Base-by-base conservation (phyloP, 1,140 invertebrate genomes). In the Plectus sambesii region DNA sequence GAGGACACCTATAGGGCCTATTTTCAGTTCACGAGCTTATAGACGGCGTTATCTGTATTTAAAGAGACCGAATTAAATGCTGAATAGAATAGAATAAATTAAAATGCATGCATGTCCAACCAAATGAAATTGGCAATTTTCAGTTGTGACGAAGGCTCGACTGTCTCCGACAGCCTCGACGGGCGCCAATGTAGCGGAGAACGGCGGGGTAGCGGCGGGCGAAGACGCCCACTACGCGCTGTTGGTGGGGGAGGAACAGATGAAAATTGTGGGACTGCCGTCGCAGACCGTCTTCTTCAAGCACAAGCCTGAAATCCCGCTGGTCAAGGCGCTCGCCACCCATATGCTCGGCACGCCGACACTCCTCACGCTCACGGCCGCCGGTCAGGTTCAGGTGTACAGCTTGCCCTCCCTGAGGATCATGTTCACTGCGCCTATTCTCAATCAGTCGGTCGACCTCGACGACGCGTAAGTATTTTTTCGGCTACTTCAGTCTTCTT, bases 341-440 rank as follows among this genome's bases (percentile, higher is more conserved):
- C 64, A 67, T 53, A 59, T 67, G 38, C 53, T 65, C 22, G 66
- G 66, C 12, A 59, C 68, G 46, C 64, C 64, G 1, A 59, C 42
- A 20, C 37, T 67, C 3, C 46, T 69, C 40, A 49, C 49, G 35
- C 43, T 67, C 23, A 67, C 51, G 42, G 59, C 59, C 22, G 55
- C 62, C 17, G 62, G 64, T 29, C 35, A 53, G n/a, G 22, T 69
- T 27, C 22, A 53, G 2, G 66, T 68, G 9, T 39, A 66, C 8
- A 65, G 58, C 30, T 42, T 67, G 15, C 66, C 66, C 3, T 63
- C 63, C 1, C 41, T 67, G 0, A 43, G 51, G 37, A 20, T 35
- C 15, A 29, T 69, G 12, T 47, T 57, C 17, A 48, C 51, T 2
- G 26, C 47, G 2, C 59, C 35, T 19, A 45, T 67, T 6, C 54